Base-by-base conservation (phyloP, 1,140 invertebrate genomes). In the Diabrotica undecimpunctata region DNA sequence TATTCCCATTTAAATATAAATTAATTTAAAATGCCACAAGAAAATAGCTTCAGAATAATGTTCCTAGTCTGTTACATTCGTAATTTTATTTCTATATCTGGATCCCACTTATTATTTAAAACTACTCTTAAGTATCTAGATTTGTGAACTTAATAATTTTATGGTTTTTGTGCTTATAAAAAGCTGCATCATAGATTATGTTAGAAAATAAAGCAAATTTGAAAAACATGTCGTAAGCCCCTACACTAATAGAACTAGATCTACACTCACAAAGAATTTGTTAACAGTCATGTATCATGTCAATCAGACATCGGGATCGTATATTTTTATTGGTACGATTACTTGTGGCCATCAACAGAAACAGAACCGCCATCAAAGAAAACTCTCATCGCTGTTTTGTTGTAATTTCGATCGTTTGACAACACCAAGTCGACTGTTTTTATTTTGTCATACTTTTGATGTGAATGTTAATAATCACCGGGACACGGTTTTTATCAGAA, bases 271-370 rank as follows among this genome's bases (percentile, higher is more conserved):
- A 57, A 72, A 70, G 71, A 72, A 73, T 73, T 73, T 69, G 71
- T 72, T 66, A 68, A 70, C 66, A 59, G 61, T 67, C 73, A 65
- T 75, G 70, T 71, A 75, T 72, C 74, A 75, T 73, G 74, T 73
- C 74, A 75, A 74, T 75, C 74, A 72, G 69, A 70, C 66, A 61
- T 69, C 67, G 41, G 39, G 50, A 62, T 67, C 63, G 66, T 70
- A 66, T 64, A 70, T 70, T 68, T 68, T 70, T 68, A 68, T 68
- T 70, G 66, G 63, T 64, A 57, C 66, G 68, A 70, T 70, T 67
- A 61, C 58, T 53, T 37, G 14, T 9, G 54, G 41, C 11, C n/a
- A 59, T 53, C 55, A 46, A 13, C 13, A 59, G 39, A 52, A 61
- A 38, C 35, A 38, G 36, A 10, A 54, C 53, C 52, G 53, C 51